These are phyloP conservation scores for Athalia rosae DNA, from an alignment of 2,888 invertebrate species.

Conservation along the genomic window DNA sequence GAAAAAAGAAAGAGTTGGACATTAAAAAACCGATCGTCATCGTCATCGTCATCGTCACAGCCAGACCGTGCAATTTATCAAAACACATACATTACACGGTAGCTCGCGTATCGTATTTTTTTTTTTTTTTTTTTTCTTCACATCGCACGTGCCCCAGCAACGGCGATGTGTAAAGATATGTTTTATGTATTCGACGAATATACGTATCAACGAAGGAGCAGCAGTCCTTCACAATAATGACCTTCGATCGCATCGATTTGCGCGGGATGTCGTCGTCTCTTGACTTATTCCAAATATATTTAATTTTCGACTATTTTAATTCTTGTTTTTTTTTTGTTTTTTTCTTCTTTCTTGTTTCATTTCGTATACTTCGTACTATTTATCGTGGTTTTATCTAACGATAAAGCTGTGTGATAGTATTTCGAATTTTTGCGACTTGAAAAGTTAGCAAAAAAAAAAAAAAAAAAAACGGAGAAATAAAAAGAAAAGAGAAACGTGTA, in stretches of 20 bases:
- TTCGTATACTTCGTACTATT: neutral
- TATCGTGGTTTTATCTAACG: too few relatives aligned
- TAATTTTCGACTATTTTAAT: neutral
- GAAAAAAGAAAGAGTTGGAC: neutral
- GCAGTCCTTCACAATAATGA: constrained; percentile 2
- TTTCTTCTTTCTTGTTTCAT: neutral
- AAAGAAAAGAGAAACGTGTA: too few relatives aligned
- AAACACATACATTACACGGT: too few relatives aligned
- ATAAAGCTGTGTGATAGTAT: too few relatives aligned
- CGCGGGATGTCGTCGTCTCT: neutral
- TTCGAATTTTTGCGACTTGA: too few relatives aligned
- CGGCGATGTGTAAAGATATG: neutral
- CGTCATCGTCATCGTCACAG: neutral
- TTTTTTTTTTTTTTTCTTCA: neutral
- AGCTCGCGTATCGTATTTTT: too few relatives aligned
- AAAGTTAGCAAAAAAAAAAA: too few relatives aligned
- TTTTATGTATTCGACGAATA: constrained; percentile 24
- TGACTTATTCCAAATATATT: neutral
- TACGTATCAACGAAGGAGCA: constrained; percentile 18
- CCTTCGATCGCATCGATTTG: constrained; percentile 23
- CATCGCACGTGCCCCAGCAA: neutral
- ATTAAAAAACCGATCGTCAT: neutral
- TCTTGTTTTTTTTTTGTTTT: neutral
- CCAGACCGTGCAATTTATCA: too few relatives aligned
- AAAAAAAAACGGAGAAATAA: too few relatives aligned